Evolutionary conservation across 2,888 invertebrate species (phyloP), one percentile per base, ranked within the genome.

Genomic region (Drosophila mettleri): DNA sequence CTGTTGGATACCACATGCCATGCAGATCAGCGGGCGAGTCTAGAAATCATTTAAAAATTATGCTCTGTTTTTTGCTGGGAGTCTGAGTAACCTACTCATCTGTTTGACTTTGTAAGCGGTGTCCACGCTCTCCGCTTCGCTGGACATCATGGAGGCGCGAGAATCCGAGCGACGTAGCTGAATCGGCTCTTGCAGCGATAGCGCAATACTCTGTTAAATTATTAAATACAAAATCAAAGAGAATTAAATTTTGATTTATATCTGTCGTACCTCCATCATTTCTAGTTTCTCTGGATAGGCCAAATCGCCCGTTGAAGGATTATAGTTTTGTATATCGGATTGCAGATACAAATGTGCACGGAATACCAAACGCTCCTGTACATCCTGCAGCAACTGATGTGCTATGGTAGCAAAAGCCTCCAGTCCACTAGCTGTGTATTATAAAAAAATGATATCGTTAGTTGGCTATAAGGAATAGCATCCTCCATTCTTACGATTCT

Each of bases 1-100:
- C 98, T 0, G 98, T 98, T 0, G 99, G 99, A 92, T 99, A 99
- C 99, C 99, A 99, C 98, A 99, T 98, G 27, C 99, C 99, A 92
- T 99, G 99, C 33, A 99, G 93, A 93, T 99, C 99, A 0, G 99
- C 98, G 0, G 98, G 97, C 0, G 97, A 97, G 89, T 95, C 95
- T 91, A 92, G 1, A 5, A 8, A 58, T 14, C 0, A 22, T 8
- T 8, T 7, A 38, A 1, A 0, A 20, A 29, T 22, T 31, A 7
- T 5, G 12, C 0, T 1, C 0, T 12, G n/a, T 7, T 20, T 20
- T 16, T 16, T 5, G 9, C 0, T 9, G 3, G 14, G 22, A 49
- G 8, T 6, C 3, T 29, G 0, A 2, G 7, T n/a, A 12, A 12
- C 90, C 27, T 90, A 90, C 92, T 92, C 79, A 90, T 82, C 65